Base-by-base conservation (phyloP, 2,888 invertebrate genomes). In the Epicampocera succincta region DNA sequence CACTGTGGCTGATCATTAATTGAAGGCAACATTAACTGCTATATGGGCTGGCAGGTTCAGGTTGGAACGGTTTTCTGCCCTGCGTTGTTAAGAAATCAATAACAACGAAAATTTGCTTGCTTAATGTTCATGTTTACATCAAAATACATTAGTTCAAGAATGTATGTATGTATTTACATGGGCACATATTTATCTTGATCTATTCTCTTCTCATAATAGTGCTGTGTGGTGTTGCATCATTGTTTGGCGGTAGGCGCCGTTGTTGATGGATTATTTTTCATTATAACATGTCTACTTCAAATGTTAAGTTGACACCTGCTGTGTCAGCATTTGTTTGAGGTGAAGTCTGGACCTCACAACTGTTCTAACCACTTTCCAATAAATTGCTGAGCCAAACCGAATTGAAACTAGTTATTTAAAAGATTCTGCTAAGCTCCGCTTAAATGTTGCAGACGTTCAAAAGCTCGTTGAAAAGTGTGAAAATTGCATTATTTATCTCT, bases 251-350 rank as follows among this genome's bases (percentile, higher is more conserved):
- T 84, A 89, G 88, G 89, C 89, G 88, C 88, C 89, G 88, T 87
- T 87, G 87, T 87, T 88, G 89, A 89, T 89, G 88, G 87, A 86
- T 89, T 86, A 84, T 82, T 85, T 85, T 81, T 80, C 76, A 80
- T 63, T 68, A 68, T n/a, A 80, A 76, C 73, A 80, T 83, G 68
- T 84, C 71, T 78, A 65, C 74, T 86, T 77, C 75, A 61, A 42
- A 33, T 44, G 40, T 85, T 85, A 86, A 85, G 85, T 84, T 89
- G 88, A 88, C 89, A 89, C 89, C 88, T 88, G 88, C 88, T 89
- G 88, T 71, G 88, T 83, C 48, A 63, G 85, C 5, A 8, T 9
- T 33, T 66, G 84, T 83, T 69, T 69, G 52, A 61, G 50, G 65
- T 74, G 73, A 80, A 54, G 58, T 65, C 75, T 50, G 81, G 88